These are phyloP conservation scores for Tachina lurida DNA, from an alignment of 2,888 invertebrate genomes.

Conservation along the genomic window DNA sequence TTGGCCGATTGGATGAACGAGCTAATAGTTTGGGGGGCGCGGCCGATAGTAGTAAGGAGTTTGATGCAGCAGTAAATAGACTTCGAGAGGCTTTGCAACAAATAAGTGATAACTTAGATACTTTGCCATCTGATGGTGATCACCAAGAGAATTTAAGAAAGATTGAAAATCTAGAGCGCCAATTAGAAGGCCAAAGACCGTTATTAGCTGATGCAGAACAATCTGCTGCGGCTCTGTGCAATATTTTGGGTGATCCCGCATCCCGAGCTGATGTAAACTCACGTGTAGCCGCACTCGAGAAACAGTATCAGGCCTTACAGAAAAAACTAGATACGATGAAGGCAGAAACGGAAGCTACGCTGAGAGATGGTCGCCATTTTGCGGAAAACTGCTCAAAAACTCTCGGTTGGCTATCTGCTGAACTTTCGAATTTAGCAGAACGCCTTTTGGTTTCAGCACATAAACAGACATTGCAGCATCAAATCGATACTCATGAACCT, in stretches of 20 bases:
- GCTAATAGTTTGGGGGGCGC: constrained; percentile 94
- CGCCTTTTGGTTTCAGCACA: constrained; percentile 94
- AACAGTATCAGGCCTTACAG: constrained; percentile 94
- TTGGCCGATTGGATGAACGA: constrained; percentile 92
- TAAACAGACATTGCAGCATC: constrained; percentile 90
- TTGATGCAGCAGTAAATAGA: constrained; percentile 93
- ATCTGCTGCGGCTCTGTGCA: constrained; percentile 94
- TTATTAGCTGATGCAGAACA: constrained; percentile 93
- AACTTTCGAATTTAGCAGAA: constrained; percentile 89
- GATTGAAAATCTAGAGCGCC: constrained; percentile 93
- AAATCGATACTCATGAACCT: constrained; percentile 94
- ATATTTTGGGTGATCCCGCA: constrained; percentile 94
- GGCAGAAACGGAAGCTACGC: constrained; percentile 93
- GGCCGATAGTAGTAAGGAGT: constrained; percentile 95
- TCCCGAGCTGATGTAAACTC: constrained; percentile 95
- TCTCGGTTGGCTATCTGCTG: constrained; percentile 94
- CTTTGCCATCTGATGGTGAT: constrained; percentile 90
- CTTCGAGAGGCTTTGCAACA: constrained; percentile 93
- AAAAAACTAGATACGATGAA: constrained; percentile 94
- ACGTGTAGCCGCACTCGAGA: constrained; percentile 92
- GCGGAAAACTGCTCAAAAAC: constrained; percentile 94
- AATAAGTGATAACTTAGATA: constrained; percentile 94
- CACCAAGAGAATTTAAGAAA: constrained; percentile 94
- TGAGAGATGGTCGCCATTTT: constrained; percentile 94
- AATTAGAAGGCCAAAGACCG: constrained; percentile 94